These are phyloP conservation scores for Apteryx owenii DNA, from an alignment of 2,113 vertebrate species.

Conservation along the genomic window DNA sequence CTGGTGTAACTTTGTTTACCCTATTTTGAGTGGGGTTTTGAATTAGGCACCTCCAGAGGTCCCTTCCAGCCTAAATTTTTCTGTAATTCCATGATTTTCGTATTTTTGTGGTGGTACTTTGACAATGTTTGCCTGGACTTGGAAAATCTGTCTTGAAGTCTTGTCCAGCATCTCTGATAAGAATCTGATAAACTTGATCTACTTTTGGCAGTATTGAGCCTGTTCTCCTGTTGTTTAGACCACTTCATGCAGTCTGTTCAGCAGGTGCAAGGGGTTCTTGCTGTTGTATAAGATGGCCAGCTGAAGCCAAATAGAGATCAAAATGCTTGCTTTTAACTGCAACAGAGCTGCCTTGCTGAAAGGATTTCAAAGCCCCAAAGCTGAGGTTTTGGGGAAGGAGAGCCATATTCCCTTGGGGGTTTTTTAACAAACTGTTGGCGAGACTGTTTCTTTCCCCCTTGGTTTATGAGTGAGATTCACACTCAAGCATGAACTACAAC, in stretches of 20 bases:
- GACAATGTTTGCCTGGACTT: neutral
- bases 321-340: too few relatives aligned
- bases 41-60: neutral
- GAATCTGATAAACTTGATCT: fast-evolving
- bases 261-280: too few relatives aligned
- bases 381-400: too few relatives aligned
- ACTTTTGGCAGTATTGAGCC: neutral
- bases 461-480: neutral
- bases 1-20: too few relatives aligned
- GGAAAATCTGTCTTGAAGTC: neutral
- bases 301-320: too few relatives aligned
- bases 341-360: too few relatives aligned
- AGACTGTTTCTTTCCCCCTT: neutral
- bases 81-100: neutral
- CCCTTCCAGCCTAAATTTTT: neutral
- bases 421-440: neutral
- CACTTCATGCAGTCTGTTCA: too few relatives aligned
- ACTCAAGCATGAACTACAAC: too few relatives aligned
- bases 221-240: too few relatives aligned
- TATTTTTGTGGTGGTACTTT: neutral
- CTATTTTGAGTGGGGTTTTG: neutral
- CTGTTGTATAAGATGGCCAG: too few relatives aligned
- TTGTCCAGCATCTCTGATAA: neutral
- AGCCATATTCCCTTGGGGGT: neutral
- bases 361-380: too few relatives aligned